Evolutionary conservation across 2,797 vertebrate species (phyloP), one percentile per base, ranked within the genome.

Genomic region (Cryptoprocta ferox): DNA sequence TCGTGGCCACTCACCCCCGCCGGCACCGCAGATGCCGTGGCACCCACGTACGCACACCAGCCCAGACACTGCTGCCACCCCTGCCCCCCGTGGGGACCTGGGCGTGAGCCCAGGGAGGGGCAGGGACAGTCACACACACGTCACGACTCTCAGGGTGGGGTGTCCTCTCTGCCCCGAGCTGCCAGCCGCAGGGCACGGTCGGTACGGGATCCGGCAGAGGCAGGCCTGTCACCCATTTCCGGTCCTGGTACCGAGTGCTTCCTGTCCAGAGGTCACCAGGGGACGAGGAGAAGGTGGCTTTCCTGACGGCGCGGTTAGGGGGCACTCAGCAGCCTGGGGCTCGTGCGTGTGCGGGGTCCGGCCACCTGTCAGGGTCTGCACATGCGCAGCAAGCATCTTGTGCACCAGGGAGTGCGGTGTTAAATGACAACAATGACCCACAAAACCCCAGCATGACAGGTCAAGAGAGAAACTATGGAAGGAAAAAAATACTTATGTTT

Each of bases 21-120:
- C 24, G 35, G 65, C 1, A 0, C 30, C 63, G 9, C 0, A 0
- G 65, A 26, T 37, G 6, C 28, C 76, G 18, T 42, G 35, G 53
- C 45, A 53, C n/a, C n/a, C 35, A 8, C 24, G 6, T 2, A 35
- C 66, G 19, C 84, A 86, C 15, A 30, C 14, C 28, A 13, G 18
- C 10, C 78, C 37, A 26, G 78, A 11, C 32, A n/a, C 1, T 0
- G 21, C 65, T 45, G 15, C 16, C 37, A 9, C 61, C 5, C 61
- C 86, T 16, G n/a, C 18, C 45, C 13, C 12, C 75, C 10, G 4
- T 3, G 61, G 78, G 45, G 61, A n/a, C 35, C 30, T 11, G 37
- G 37, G 48, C 82, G 7, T 4, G 56, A 35, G 56, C 28, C 21
- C 68, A 50, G 53, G 32, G 45, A 66, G 59, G 28, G 45, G 10